A percentile compares a stretch with the other conserved stretches of the same genome.
Conservation (phyloP, 2,888 invertebrate genomes). For the Peribatodes rhomboidaria region DNA sequence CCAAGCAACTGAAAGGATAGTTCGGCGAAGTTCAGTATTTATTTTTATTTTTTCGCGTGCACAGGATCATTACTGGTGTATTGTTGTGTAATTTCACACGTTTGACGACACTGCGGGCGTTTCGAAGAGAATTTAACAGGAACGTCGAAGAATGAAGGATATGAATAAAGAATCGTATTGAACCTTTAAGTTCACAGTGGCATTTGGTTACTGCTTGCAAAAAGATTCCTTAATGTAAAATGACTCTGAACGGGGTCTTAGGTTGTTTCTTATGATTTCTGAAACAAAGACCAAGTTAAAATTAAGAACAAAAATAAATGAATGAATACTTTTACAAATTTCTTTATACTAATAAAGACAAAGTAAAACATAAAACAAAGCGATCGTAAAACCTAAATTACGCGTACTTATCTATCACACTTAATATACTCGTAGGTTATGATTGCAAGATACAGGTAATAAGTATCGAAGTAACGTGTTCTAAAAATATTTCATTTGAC, state of each 20-base stretch:
- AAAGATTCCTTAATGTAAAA: conserved; percentile 44
- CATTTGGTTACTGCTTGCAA: conserved; percentile 56
- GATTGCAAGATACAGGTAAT: neutral
- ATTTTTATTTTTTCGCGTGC: conserved; percentile 78
- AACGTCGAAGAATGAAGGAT: conserved; percentile 43
- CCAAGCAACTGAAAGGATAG: conserved; percentile 43
- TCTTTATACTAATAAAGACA: neutral
- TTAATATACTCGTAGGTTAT: neutral
- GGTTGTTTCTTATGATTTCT: neutral
- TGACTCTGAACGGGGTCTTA: conserved; percentile 22
- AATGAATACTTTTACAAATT: neutral
- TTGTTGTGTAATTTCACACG: conserved; percentile 84
- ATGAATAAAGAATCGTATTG: conserved; percentile 53
- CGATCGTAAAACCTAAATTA: no score
- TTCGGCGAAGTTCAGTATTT: conserved; percentile 66
- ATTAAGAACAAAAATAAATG: no score
- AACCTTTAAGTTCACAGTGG: conserved; percentile 60
- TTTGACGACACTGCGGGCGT: conserved; percentile 82
- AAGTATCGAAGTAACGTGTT: neutral
- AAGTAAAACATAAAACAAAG: no score
- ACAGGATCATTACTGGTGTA: conserved; percentile 80
- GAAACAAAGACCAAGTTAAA: no score
- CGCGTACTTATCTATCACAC: no score
- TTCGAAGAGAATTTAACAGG: conserved; percentile 72
- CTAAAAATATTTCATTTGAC: conserved; percentile 9